phyloP scores from a whole-genome alignment of 2,888 invertebrate species.

The Drosophila picticornis region DNA sequence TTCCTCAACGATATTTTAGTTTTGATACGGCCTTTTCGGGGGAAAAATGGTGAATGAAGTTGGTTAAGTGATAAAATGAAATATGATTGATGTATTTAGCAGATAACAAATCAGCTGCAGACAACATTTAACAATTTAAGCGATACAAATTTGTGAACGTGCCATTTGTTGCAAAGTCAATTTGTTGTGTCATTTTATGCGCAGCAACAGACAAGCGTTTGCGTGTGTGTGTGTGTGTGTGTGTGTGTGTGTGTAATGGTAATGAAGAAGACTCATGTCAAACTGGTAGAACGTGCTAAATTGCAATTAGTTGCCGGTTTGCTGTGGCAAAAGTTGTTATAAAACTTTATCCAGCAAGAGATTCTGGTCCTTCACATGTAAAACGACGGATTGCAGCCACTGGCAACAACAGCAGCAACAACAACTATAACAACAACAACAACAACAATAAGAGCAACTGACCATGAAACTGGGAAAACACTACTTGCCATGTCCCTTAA shows the following conservation, averaged over 20 bases:
- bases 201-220: background rate
- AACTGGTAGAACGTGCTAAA: conserved; percentile 62
- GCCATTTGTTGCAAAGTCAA: conserved; percentile 9
- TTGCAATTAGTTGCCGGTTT: conserved; percentile 49
- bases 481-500: conserved; percentile 24
- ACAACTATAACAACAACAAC: background rate
- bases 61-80: background rate
- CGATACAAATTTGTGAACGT: conserved; percentile 6
- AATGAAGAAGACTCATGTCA: conserved; percentile 23
- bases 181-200: conserved; percentile 12
- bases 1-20: too few relatives aligned
- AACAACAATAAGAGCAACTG: conserved; percentile 20
- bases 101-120: background rate
- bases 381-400: conserved; percentile 24
- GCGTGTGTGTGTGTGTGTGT: background rate
- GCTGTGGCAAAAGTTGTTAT: conserved; percentile 14
- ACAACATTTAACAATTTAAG: background rate
- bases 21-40: too few relatives aligned
- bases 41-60: background rate
- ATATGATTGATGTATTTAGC: background rate
- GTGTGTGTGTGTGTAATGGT: background rate
- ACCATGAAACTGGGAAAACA: conserved; percentile 39
- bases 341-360: conserved; percentile 4
- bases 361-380: conserved; percentile 20
- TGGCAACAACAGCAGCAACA: conserved; percentile 12